phyloP scores from a whole-genome alignment of 2,113 vertebrate species.

The Macaca nemestrina region DNA sequence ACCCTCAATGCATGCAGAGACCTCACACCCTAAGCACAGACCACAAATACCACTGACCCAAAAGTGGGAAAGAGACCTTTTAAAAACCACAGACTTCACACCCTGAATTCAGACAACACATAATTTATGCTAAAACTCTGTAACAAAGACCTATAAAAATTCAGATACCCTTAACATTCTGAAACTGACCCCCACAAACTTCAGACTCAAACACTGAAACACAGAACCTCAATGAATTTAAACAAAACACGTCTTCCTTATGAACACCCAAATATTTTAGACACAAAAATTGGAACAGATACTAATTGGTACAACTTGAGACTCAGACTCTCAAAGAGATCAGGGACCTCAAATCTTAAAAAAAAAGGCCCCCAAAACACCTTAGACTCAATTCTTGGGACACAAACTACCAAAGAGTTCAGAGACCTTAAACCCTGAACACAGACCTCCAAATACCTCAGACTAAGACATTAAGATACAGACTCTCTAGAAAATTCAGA shows the following conservation, averaged over 20 bases:
- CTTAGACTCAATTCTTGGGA: neutral
- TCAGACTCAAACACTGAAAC: neutral
- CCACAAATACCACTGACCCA: neutral
- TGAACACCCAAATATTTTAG: neutral
- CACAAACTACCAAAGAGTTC: neutral
- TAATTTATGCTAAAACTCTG: neutral
- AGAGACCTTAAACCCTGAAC: neutral
- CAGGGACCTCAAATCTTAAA: neutral
- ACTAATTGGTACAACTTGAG: neutral
- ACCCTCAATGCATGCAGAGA: neutral
- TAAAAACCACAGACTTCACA: neutral
- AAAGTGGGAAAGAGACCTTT: neutral
- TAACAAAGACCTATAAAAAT: neutral
- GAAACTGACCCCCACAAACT: neutral
- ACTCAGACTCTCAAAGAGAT: neutral
- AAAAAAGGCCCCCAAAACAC: neutral
- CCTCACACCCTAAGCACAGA: neutral
- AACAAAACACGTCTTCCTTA: neutral
- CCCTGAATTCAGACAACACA: neutral
- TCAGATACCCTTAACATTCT: neutral
- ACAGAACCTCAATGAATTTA: neutral
- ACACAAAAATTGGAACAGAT: neutral
- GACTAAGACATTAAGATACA: neutral
- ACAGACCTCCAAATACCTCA: neutral
- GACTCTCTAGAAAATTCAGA: neutral